Conservation (phyloP, 1,140 invertebrate genomes). For the Sinonovacula constricta region DNA sequence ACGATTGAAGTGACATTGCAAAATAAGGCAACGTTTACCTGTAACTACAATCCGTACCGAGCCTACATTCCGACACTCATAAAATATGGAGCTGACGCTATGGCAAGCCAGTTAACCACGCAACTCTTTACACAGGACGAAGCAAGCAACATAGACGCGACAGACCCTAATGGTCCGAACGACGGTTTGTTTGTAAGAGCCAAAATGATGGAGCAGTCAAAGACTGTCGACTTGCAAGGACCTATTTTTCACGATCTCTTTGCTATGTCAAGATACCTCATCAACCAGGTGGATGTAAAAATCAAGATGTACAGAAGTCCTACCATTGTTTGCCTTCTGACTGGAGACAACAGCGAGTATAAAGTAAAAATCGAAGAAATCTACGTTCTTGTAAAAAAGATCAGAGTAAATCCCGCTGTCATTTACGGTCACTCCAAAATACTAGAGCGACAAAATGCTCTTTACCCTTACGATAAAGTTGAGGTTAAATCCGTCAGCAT, state of each 20-base stretch:
- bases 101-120: slow-evolving; percentile 2
- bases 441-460: slow-evolving; percentile 11
- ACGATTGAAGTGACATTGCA: slow-evolving; percentile 9
- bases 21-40: slow-evolving; percentile 16
- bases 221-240: slow-evolving; percentile 1
- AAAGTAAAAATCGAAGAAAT: slow-evolving; percentile 22
- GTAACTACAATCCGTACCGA: slow-evolving; percentile 35
- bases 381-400: slow-evolving; percentile 10
- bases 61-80: slow-evolving; percentile 10
- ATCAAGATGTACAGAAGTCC: slow-evolving; percentile 20
- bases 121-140: slow-evolving; percentile 23
- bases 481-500: background rate
- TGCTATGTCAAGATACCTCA: slow-evolving; percentile 14
- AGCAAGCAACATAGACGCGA: background rate
- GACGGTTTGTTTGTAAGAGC: slow-evolving; percentile 12
- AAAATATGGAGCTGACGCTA: slow-evolving; percentile 1
- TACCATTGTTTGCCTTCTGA: background rate
- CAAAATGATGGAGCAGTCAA: background rate
- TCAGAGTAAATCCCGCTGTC: slow-evolving; percentile 21
- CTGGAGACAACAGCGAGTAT: slow-evolving; percentile 3
- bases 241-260: slow-evolving; percentile 29
- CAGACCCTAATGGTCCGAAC: slow-evolving; percentile 8
- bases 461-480: slow-evolving; percentile 7
- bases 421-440: slow-evolving; percentile 28
- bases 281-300: slow-evolving; percentile 27